Percentiles rank a stretch among this genome's conserved stretches.
phyloP scores from a whole-genome alignment of 2,113 vertebrate genomes.

The Passer domesticus region DNA sequence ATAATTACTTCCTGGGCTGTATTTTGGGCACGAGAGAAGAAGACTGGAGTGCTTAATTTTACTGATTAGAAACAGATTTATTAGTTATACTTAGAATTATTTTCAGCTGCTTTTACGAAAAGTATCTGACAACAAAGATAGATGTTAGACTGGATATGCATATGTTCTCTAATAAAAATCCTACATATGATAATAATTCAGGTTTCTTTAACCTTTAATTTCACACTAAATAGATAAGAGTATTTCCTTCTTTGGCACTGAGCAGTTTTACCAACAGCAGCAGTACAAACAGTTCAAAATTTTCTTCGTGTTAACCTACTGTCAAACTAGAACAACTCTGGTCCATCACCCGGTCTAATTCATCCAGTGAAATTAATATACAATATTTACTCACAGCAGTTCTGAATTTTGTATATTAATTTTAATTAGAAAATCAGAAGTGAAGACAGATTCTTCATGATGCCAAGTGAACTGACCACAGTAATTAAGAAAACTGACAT shows the following conservation, averaged over 20 bases:
- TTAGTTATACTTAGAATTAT: not conserved
- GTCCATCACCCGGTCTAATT: not conserved
- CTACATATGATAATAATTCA: not conserved
- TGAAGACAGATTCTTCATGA: not conserved
- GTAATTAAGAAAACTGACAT: constrained; percentile 22
- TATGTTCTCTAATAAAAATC: not conserved
- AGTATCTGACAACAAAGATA: not conserved
- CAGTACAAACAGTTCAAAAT: not conserved
- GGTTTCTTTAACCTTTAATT: not conserved
- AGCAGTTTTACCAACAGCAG: not conserved
- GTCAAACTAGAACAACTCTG: not conserved
- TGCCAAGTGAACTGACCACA: not conserved
- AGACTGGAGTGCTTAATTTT: not conserved
- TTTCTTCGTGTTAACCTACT: not conserved
- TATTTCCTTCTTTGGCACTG: not conserved
- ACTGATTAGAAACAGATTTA: not conserved
- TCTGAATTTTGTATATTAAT: not conserved
- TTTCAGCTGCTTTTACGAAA: not conserved
- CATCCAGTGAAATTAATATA: not conserved
- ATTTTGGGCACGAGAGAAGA: not conserved
- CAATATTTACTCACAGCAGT: not conserved
- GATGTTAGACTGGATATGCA: not conserved
- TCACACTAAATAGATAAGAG: not conserved
- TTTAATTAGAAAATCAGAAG: constrained; percentile 15
- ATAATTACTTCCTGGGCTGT: not conserved